Conservation (phyloP, 1,140 invertebrate species). For the Melitaea cinxia region DNA sequence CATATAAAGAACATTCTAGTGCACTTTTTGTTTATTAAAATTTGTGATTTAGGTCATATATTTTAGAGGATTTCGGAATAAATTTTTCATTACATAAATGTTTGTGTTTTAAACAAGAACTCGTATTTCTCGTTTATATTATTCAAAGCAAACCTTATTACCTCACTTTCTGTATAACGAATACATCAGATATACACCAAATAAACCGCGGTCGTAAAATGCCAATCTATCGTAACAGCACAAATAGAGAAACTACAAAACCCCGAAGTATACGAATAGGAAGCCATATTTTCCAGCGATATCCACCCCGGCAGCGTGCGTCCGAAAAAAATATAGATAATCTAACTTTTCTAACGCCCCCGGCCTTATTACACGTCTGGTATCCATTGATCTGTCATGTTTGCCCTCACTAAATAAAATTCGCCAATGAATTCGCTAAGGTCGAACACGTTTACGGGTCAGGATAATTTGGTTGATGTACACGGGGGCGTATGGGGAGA, state of each 20-base stretch:
- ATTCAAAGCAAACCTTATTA: conserved; percentile 16
- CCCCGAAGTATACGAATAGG: conserved; percentile 69
- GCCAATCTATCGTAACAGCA: conserved; percentile 43
- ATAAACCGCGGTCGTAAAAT: conserved; percentile 46
- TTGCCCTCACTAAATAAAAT: conserved; percentile 29
- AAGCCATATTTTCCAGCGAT: conserved; percentile 77
- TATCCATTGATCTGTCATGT: conserved; percentile 40
- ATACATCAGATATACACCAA: conserved; percentile 33
- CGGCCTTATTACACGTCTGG: conserved; percentile 50
- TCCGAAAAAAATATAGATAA: conserved; percentile 77
- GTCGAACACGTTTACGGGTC: conserved; percentile 36
- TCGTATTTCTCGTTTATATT: not conserved
- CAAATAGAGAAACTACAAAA: conserved; percentile 63
- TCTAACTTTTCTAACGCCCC: conserved; percentile 78
- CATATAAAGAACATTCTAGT: no score
- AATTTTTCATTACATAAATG: not conserved
- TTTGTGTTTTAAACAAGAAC: not conserved
- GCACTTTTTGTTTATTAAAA: no score
- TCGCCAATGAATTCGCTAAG: conserved; percentile 31
- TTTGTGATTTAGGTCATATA: no score
- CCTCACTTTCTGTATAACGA: not conserved
- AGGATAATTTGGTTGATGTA: conserved; percentile 40
- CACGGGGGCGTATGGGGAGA: conserved; percentile 65
- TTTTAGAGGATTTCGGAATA: not conserved
- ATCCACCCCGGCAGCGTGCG: conserved; percentile 67